Conservation (phyloP, 2,888 invertebrate genomes). For the Cactoblastis cactorum region DNA sequence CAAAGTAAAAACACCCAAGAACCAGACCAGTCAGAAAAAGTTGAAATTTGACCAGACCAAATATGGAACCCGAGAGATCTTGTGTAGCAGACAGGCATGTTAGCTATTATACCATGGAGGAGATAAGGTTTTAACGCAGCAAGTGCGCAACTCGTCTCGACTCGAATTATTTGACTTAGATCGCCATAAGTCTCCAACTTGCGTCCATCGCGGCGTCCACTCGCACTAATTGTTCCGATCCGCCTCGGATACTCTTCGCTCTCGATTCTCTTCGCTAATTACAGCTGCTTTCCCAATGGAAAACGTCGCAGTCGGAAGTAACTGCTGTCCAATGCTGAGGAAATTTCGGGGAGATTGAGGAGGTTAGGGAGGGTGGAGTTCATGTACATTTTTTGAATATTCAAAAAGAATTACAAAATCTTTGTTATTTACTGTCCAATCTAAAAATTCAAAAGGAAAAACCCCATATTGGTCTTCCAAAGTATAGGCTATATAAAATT, state of each 20-base stretch:
- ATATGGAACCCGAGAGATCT: no score
- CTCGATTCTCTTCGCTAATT: conserved; percentile 75
- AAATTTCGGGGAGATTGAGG: neutral
- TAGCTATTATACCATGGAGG: no score
- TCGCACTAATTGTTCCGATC: conserved; percentile 61
- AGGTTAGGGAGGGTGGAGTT: neutral
- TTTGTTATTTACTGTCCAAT: conserved; percentile 98
- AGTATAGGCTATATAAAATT: conserved; percentile 97
- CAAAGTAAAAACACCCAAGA: no score
- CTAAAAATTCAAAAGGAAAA: conserved; percentile 96
- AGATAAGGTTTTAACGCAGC: no score
- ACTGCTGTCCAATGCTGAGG: conserved; percentile 18
- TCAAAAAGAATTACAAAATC: no score
- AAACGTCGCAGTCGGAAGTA: conserved; percentile 51
- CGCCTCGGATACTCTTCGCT: conserved; percentile 74
- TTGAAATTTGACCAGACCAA: no score
- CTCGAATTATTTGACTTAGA: no score
- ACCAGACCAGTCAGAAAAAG: no score
- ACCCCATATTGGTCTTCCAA: conserved; percentile 98
- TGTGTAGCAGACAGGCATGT: no score
- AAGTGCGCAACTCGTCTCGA: no score
- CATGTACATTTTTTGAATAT: no score
- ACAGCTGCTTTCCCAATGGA: conserved; percentile 68
- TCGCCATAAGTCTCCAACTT: neutral
- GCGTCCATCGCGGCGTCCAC: conserved; percentile 12